Base-by-base conservation (phyloP, 2,888 invertebrate genomes). In the Eucera pruinosa region DNA sequence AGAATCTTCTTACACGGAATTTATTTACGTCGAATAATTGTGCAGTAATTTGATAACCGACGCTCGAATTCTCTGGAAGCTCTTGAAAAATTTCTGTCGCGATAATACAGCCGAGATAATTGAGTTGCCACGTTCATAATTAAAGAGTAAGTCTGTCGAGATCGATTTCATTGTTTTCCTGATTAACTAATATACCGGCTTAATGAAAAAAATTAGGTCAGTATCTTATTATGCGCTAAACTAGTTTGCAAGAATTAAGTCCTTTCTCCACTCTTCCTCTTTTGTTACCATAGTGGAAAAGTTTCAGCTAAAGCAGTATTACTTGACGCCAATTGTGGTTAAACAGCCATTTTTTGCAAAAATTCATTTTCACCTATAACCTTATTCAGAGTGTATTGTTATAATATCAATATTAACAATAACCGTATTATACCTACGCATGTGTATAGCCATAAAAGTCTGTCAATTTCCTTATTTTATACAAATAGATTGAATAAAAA, bases 21-120 rank as follows among this genome's bases (percentile, higher is more conserved):
- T 82, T 73, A 61, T 81, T 81, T 81, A 70, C 54, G 55, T 2
- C 55, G 60, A 72, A 65, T 73, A 82, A 81, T 79, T 70, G 61
- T 57, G 20, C 48, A 57, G 60, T 67, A 81, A 81, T 67, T 76
- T 58, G 60, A 61, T 73, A 78, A 74, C 50, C 45, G 30, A 25
- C 41, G 36, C 43, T 2, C 20, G 55, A 36, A 43, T 45, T 64
- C 50, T 39, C 70, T 57, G 50, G 62, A 54, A 43, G 48, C 69
- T 58, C 52, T 18, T 43, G 39, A 52, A 75, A 67, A 81, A 72
- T 75, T 79, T 66, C 48, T 50, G 4, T 50, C 47, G 13, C 25
- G 60, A 23, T 64, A 81, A 78, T 72, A 57, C 20, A 15, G 43
- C 23, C 25, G 20, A 23, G 60, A 58, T 69, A 58, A 45, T 54